These are phyloP conservation scores for Osmerus eperlanus DNA, from an alignment of 2,113 vertebrate genomes.

Conservation along the genomic window DNA sequence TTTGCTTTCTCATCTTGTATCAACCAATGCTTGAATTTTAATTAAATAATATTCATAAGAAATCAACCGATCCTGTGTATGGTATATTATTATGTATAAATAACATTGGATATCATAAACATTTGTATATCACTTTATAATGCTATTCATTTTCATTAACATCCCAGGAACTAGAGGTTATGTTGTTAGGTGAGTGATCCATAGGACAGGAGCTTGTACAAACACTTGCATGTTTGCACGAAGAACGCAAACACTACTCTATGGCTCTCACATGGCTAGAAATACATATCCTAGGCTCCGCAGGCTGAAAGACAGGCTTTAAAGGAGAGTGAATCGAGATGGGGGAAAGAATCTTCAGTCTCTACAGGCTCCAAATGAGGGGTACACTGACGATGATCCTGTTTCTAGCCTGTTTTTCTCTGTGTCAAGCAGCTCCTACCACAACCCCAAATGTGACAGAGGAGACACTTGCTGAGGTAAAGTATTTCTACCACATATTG, in stretches of 20 bases:
- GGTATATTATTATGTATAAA: too few species aligned
- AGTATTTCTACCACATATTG: background rate
- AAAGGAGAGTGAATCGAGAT: background rate
- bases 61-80: too few species aligned
- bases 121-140: background rate
- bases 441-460: conserved; percentile 37
- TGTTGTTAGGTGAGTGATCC: background rate
- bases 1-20: too few species aligned
- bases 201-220: background rate
- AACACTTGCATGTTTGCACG: background rate
- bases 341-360: background rate
- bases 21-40: too few species aligned
- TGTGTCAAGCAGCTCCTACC: conserved; percentile 45
- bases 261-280: background rate
- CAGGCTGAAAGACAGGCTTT: background rate
- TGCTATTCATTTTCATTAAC: background rate
- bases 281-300: background rate
- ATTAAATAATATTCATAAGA: too few species aligned
- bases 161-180: background rate
- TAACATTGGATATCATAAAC: too few species aligned
- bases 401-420: conserved; percentile 29
- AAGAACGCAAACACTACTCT: background rate
- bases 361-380: conserved; percentile 5
- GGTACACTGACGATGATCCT: conserved; percentile 16
- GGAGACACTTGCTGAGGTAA: conserved; percentile 56